Conservation (phyloP, 2,797 vertebrate species). For the Crenichthys baileyi region DNA sequence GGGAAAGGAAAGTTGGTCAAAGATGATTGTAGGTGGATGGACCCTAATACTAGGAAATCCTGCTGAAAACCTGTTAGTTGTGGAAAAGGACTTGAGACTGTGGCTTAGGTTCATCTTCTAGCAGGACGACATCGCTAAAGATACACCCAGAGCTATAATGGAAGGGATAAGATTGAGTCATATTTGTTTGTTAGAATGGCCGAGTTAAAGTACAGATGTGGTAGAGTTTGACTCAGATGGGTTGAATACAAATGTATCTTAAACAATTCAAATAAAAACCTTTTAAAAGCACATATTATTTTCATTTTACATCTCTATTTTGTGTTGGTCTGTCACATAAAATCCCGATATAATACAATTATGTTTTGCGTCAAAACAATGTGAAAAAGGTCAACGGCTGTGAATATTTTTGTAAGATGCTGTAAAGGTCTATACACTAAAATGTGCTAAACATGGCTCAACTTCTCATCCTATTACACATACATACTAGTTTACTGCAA, state of each 20-base stretch:
- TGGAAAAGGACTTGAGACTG: neutral
- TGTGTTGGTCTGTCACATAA: neutral
- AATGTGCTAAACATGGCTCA: conserved; percentile 15
- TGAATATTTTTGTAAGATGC: conserved; percentile 1
- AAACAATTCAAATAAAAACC: neutral
- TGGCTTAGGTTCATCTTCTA: neutral
- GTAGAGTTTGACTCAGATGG: neutral
- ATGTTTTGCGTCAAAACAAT: neutral
- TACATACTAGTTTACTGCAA: neutral
- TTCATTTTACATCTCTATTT: neutral
- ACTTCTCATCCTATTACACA: conserved; percentile 13
- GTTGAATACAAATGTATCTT: no score
- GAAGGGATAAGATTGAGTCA: neutral
- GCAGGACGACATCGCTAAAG: neutral
- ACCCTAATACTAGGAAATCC: neutral
- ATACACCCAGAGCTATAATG: neutral
- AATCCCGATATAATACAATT: neutral
- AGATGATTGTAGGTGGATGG: neutral
- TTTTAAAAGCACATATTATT: neutral
- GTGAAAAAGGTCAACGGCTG: conserved; percentile 15
- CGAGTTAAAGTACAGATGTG: neutral
- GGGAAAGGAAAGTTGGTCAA: neutral
- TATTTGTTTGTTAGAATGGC: neutral
- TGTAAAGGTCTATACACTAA: conserved; percentile 16
- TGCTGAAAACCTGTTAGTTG: neutral